Base-by-base conservation (phyloP, 2,888 invertebrate species). In the Lutraria lutraria region DNA sequence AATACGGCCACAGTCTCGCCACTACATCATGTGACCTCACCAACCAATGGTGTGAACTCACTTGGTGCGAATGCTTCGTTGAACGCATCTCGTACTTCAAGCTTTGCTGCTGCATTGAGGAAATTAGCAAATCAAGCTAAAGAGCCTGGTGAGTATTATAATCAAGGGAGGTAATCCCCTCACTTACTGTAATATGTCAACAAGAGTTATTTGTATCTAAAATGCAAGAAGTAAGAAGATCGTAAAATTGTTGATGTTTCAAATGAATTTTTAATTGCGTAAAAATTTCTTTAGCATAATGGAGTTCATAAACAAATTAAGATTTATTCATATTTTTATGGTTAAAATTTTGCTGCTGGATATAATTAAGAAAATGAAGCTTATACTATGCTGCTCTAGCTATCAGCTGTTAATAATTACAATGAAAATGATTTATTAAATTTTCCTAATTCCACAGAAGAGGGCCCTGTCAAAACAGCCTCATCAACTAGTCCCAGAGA, bases 41-140 rank as follows among this genome's bases (percentile, higher is more conserved):
- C 95, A 43, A 95, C 94, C 88, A 95, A 94, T 89, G 93, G 94
- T 53, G 92, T 95, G 81, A 94, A 93, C 54, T 92, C 95, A 2
- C 86, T 92, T 34, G 94, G 93, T 43, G 92, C 94, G 34, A 96
- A 94, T 84, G 92, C 95, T 25, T 95, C 96, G 31, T 92, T 96
- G 83, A 96, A 95, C 89, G 96, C 96, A 52, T 95, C 96, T 29
- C 94, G 96, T 80, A 96, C 96, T 0, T 88, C 87, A 15, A 97
- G 97, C 89, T 99, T 99, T 97, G 99, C 99, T 85, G 98, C 99
- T 81, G 99, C 99, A 43, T 97, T 99, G 85, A 97, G 99, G 89
- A 98, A 98, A 96, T 97, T 99, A 93, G 99, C 99, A 92, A 98
- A 99, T 97, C 99, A 99, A 97, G 98, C 98, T 34, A 98, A 96